Evolutionary conservation across 2,888 invertebrate species (phyloP), one percentile per base, ranked within the genome.

Genomic region (Xestia xanthographa): DNA sequence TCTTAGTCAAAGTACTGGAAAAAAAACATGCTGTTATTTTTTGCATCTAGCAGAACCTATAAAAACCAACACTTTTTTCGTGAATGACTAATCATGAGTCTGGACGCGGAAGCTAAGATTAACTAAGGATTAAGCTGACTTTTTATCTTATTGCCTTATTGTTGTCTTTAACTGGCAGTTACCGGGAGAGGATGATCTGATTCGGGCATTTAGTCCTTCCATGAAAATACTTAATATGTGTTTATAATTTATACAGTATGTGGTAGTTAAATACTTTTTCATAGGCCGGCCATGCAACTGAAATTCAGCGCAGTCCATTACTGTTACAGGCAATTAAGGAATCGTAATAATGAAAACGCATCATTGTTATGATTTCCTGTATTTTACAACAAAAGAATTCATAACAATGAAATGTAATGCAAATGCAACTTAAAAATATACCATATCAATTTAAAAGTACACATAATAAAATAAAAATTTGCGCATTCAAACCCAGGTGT

Each of bases 401-500:
- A 12, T 43, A 12, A 43, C 43, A 43, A 43, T 43, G 43, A 12
- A 43, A 43, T 43, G 11, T 41, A 41, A 41, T 43, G 43, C 4
- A 2, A 43, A 43, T 12, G 43, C 12, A 12, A 43, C 3, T 14
- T 4, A 53, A 38, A 38, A 38, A 62, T 12, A 22, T 41, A 41
- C 34, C 22, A 45, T 48, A 26, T 17, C 48, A 58, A 29, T 45
- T 48, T 12, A 14, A 65, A 65, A 66, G 29, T 17, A 82, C 20
- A 22, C 1, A 41, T 56, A 56, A 66, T 62, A 70, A 79, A 78
- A 66, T 41, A 34, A 50, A 45, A 5, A 34, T 50, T 14, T 22
- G 14, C 26, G 14, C 60, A 67, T 41, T 53, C 43, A 66, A 22
- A 62, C 43, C 53, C 85, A 76, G 72, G 62, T 75, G 71, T 63